A percentile compares a stretch with the other conserved stretches of the same genome.
phyloP scores from a whole-genome alignment of 2,888 invertebrate genomes.

The Zygaena filipendulae region DNA sequence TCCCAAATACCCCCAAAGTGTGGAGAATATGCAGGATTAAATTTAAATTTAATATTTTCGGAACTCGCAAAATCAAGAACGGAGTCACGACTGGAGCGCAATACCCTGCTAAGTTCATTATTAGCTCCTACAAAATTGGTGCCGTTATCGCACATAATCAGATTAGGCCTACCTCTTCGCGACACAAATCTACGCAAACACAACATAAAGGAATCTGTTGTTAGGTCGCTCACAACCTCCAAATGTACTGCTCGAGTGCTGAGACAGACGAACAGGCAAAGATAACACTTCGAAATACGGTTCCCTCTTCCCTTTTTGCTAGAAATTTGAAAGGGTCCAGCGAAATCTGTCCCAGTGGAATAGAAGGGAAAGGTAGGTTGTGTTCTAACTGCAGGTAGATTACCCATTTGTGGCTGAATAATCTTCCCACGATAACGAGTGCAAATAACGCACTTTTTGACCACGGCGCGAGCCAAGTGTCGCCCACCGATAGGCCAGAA shows the following conservation, averaged over 20 bases:
- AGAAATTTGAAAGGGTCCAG: too few relatives aligned
- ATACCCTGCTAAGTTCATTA: slow-evolving; percentile 13
- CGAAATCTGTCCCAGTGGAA: slow-evolving; percentile 11
- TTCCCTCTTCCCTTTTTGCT: slow-evolving; percentile 10
- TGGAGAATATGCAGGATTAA: slow-evolving; percentile 11
- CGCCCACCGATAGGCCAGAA: neutral
- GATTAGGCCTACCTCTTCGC: slow-evolving; percentile 13
- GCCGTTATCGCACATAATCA: slow-evolving; percentile 16
- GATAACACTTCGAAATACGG: slow-evolving; percentile 13
- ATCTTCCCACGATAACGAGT: slow-evolving; percentile 8
- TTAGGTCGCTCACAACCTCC: slow-evolving; percentile 14
- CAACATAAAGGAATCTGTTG: slow-evolving; percentile 10
- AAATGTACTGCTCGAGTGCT: slow-evolving; percentile 11
- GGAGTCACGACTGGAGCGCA: slow-evolving; percentile 5
- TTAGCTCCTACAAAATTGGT: slow-evolving; percentile 16
- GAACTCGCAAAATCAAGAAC: slow-evolving; percentile 7
- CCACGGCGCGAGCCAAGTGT: neutral
- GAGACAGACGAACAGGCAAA: slow-evolving; percentile 15
- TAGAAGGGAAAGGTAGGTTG: slow-evolving; percentile 10
- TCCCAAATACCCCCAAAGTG: slow-evolving; percentile 12
- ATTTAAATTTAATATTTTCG: slow-evolving; percentile 13
- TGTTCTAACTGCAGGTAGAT: slow-evolving; percentile 10
- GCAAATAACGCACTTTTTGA: neutral
- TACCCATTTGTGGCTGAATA: slow-evolving; percentile 11
- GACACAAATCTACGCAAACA: slow-evolving; percentile 14